Base-by-base conservation (phyloP, 2,888 invertebrate species). In the Gortyna flavago region DNA sequence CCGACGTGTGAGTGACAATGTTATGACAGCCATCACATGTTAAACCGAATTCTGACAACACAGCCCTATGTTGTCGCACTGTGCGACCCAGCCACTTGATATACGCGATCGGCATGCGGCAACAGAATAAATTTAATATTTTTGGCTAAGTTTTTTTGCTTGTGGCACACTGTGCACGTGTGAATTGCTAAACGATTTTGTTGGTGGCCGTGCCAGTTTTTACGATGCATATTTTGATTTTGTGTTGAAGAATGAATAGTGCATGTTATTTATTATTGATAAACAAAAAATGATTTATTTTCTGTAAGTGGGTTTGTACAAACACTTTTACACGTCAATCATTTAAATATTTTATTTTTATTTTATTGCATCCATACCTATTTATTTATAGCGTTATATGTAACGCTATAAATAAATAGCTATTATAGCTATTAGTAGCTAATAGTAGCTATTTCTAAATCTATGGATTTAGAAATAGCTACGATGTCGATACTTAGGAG, bases 11-110 rank as follows among this genome's bases (percentile, higher is more conserved):
- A 74, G 78, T 86, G 88, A 84, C 88, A 76, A 77, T 88, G 84
- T 88, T 88, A 67, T 89, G 88, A 88, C 88, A 88, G 81, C 70
- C 77, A 68, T 88, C 87, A 86, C 72, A 75, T 84, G 79, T 88
- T 79, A 89, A 85, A 85, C 67, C 57, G n/a, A 74, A 78, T 88
- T 86, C 80, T 82, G 76, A 64, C 72, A 82, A 81, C 80, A 73
- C 86, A 86, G 66, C 88, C 89, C 89, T 86, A 88, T 77, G 65
- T 83, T 84, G 67, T 77, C 69, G 72, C 73, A 76, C 76, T 82
- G 85, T 87, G 74, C 74, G 77, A 81, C 72, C 71, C 72, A 72
- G 77, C 72, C 86, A 82, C 80, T 86, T 87, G 83, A 87, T 87
- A 71, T 77, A 87, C 72, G 78, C 35, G 84, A 74, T 86, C 82